Conservation (phyloP, 1,140 invertebrate genomes). For the Pectinophora gossypiella region DNA sequence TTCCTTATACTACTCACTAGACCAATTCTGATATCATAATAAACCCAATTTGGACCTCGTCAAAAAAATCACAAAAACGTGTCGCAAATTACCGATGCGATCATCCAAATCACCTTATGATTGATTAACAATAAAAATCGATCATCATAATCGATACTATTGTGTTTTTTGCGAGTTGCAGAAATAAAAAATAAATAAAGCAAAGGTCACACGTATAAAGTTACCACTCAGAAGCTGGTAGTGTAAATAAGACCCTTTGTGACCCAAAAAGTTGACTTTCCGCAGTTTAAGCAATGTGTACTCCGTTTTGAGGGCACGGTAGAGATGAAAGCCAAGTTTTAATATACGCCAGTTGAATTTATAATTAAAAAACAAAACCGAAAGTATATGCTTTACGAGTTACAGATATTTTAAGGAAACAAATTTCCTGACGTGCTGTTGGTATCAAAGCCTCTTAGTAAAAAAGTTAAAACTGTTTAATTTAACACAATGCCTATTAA, state of each 20-base stretch:
- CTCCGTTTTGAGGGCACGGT: not conserved
- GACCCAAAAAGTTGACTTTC: slow-evolving; percentile 13
- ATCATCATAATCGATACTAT: not conserved
- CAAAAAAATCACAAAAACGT: not conserved
- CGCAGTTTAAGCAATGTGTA: not conserved
- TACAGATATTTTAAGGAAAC: no score
- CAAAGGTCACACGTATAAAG: slow-evolving; percentile 20
- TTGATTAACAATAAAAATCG: not conserved
- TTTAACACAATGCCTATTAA: no score
- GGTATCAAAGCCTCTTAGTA: no score
- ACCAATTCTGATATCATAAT: not conserved
- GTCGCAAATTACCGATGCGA: not conserved
- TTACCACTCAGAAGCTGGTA: slow-evolving; percentile 11
- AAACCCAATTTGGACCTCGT: not conserved
- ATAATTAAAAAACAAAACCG: no score
- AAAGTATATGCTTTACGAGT: no score
- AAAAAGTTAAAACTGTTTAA: no score
- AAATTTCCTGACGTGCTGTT: no score
- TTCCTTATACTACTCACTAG: no score
- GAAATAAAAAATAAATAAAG: no score
- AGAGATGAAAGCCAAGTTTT: not conserved
- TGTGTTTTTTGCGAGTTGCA: no score
- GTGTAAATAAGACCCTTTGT: slow-evolving; percentile 14
- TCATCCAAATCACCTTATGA: not conserved
- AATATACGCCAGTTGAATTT: no score